A percentile compares a stretch with the other conserved stretches of the same genome.
These are phyloP conservation scores for Myanophis thanlyinensis DNA, from an alignment of 2,113 vertebrate genomes.

Conservation along the genomic window DNA sequence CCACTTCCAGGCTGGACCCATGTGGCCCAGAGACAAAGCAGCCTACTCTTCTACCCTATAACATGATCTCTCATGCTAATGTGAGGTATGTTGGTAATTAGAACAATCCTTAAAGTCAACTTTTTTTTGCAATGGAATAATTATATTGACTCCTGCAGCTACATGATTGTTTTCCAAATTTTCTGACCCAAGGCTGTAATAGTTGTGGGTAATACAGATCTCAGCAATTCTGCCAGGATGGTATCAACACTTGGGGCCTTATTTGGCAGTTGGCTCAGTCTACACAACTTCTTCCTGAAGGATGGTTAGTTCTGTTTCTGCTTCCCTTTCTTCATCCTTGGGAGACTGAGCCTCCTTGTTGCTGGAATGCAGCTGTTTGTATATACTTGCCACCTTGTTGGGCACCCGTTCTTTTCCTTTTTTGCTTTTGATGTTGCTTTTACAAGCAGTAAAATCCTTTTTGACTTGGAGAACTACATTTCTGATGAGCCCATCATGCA, in stretches of 20 bases:
- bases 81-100: not conserved
- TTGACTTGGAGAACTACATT: too few relatives aligned
- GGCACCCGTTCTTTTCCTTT: too few relatives aligned
- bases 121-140: not conserved
- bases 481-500: too few relatives aligned
- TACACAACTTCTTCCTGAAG: not conserved
- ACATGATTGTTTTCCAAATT: not conserved
- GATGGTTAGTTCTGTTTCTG: not conserved
- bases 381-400: too few relatives aligned
- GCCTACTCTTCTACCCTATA: not conserved
- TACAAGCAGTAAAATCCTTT: too few relatives aligned
- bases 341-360: not conserved
- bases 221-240: not conserved
- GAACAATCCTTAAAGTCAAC: not conserved
- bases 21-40: not conserved
- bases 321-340: not conserved
- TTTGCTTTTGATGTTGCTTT: too few relatives aligned
- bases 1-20: not conserved
- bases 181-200: not conserved
- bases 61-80: not conserved
- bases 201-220: not conserved
- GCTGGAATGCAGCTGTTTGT: not conserved
- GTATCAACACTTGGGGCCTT: not conserved
- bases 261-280: not conserved
- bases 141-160: not conserved